A percentile compares a stretch with the other conserved stretches of the same genome.
phyloP scores from a whole-genome alignment of 2,888 invertebrate genomes.

The Rhagonycha fulva region DNA sequence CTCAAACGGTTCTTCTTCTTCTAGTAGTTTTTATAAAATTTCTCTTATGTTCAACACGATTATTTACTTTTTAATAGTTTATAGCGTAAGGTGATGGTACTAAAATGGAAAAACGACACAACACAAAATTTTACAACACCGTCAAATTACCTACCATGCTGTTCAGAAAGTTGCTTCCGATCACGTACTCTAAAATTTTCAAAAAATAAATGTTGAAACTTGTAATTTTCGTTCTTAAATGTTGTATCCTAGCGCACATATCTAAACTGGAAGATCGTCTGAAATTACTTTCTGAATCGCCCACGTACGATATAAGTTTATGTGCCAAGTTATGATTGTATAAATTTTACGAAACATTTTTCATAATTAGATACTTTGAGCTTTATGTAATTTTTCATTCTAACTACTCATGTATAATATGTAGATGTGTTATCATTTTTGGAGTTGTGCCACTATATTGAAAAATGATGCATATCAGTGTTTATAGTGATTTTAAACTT shows the following conservation, averaged over 20 bases:
- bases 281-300: background rate
- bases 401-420: background rate
- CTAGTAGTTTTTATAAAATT: conserved; percentile 15
- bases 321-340: background rate
- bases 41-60: conserved; percentile 10
- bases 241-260: background rate
- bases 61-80: background rate
- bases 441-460: conserved; percentile 9
- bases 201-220: background rate
- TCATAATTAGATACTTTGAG: background rate
- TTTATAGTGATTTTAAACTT: background rate
- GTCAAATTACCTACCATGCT: background rate
- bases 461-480: background rate
- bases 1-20: conserved; percentile 12
- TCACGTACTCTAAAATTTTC: background rate
- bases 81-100: background rate
- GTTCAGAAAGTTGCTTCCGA: background rate
- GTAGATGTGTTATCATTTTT: background rate
- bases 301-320: conserved; percentile 1
- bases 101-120: background rate
- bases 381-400: background rate
- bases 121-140: background rate
- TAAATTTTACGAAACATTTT: background rate
- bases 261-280: background rate
- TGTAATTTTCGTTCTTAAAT: background rate